Evolutionary conservation across 2,888 invertebrate species (phyloP), one percentile per base, ranked within the genome.

Genomic region (Himalopsyche kuldschensis): DNA sequence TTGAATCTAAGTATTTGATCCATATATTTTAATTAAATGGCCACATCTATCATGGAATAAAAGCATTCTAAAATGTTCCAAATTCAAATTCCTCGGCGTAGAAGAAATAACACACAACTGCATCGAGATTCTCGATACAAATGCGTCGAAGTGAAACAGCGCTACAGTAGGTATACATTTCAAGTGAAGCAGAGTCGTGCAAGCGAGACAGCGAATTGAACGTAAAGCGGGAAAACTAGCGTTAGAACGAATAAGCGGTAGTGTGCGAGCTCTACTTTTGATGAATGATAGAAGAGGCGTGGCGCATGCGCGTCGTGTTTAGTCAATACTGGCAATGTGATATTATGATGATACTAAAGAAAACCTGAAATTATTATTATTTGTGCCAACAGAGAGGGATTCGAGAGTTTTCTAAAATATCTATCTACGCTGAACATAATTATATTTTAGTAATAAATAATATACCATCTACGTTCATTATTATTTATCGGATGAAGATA

Each of bases 261-360:
- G 30, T 55, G 24, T 1, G 4, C 27, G 31, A 32, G 1, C 31
- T 32, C 75, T 30, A 11, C 10, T 32, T 20, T 6, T 30, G 6
- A 27, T 30, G 31, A 32, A 8, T 32, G 20, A 10, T 20, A 55
- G 55, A 55, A 32, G 82, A 81, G 86, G 84, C 84, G 84, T 84
- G 84, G 83, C 84, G 86, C 86, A 84, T 82, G 86, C 86, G 84
- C 86, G 32, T 17, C 27, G 77, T 8, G 75, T 76, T 83, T 77
- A 84, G 86, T 86, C 86, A 86, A 86, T 86, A 86, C 83, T 55
- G 30, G 24, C 31, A 32, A 55, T 55, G 55, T 55, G 55, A 55
- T 55, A 48, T 48, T 48, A 55, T 55, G 55, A 55, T 55, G 55
- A 55, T 55, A 55, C 55, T 24, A 24, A 75, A 27, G 27, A 75